Evolutionary conservation across 2,797 vertebrate genomes (phyloP).

Genomic region (Poeciliopsis presidionis): DNA sequence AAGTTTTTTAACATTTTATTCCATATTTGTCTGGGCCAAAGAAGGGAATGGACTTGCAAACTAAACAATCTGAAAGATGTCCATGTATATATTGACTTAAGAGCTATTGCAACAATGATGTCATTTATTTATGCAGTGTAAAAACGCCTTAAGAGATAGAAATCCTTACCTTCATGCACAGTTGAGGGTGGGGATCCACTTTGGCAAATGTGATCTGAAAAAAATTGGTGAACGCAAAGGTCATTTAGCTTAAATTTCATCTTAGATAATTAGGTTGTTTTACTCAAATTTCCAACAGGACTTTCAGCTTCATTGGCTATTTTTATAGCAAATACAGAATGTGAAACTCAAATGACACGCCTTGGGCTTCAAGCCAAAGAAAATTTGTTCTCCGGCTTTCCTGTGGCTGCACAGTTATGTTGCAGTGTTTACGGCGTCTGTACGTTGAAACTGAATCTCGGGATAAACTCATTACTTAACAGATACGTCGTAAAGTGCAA

Average conservation of each 20-base stretch:
- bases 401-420: not conserved
- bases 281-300: not conserved
- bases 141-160: not conserved
- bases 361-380: not conserved
- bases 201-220: slow-evolving; percentile 72
- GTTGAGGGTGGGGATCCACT: slow-evolving; percentile 78
- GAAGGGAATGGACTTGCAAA: not conserved
- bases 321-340: slow-evolving; percentile 20
- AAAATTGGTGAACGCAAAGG: slow-evolving; percentile 1
- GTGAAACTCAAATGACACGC: slow-evolving; percentile 12
- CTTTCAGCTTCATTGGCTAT: slow-evolving; percentile 14
- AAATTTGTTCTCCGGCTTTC: not conserved
- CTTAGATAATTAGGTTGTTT: not conserved
- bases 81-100: too few relatives aligned
- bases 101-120: not conserved
- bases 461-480: not conserved
- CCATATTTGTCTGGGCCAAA: not conserved
- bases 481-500: not conserved
- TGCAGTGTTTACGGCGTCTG: not conserved
- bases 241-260: not conserved
- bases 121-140: not conserved
- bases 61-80: not conserved
- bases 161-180: slow-evolving; percentile 80
- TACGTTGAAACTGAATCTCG: not conserved
- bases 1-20: not conserved